Base-by-base conservation (phyloP, 2,888 invertebrate species). In the Spisula solida region DNA sequence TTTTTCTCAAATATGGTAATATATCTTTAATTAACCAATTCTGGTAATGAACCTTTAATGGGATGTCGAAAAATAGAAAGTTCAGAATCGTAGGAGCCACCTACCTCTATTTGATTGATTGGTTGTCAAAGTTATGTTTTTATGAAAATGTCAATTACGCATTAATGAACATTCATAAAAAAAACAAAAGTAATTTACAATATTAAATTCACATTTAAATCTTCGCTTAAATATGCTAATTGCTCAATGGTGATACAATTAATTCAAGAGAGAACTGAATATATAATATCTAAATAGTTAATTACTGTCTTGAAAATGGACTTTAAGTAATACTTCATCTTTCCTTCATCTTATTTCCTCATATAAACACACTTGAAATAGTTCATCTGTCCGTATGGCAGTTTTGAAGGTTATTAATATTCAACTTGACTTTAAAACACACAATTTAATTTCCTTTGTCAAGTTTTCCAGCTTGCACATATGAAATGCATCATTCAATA, bases 101-200 rank as follows among this genome's bases (percentile, higher is more conserved):
- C 85, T 85, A 41, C 79, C 41, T 78, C 48, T 55, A 25, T 14
- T 85, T 79, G 85, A 85, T 85, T 85, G 85, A 85, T 85, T 55
- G 20, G 34, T 31, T 85, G 85, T 85, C 85, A 85, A 79, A 78
- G 31, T n/a, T 60, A 79, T 20, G 75, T 78, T 85, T 51, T 79
- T 51, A 81, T 86, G 82, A 87, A 82, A 87, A 82, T 81, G 82
- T 81, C 82, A 82, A 56, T 82, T 82, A 87, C 56, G 51, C 82
- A 78, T 87, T 51, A 82, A 88, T 88, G 85, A 82, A 88, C 88
- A 88, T 75, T 79, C 85, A 86, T 84, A 79, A 86, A 83, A 41
- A 85, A 86, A 91, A 91, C 91, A 91, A 91, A 82, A 91, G 91
- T 85, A 85, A 91, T 88, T 81, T 86, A 91, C 91, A 91, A 89